These are phyloP conservation scores for Artemisiospiza belli DNA, from an alignment of 2,113 vertebrate species.

Conservation along the genomic window DNA sequence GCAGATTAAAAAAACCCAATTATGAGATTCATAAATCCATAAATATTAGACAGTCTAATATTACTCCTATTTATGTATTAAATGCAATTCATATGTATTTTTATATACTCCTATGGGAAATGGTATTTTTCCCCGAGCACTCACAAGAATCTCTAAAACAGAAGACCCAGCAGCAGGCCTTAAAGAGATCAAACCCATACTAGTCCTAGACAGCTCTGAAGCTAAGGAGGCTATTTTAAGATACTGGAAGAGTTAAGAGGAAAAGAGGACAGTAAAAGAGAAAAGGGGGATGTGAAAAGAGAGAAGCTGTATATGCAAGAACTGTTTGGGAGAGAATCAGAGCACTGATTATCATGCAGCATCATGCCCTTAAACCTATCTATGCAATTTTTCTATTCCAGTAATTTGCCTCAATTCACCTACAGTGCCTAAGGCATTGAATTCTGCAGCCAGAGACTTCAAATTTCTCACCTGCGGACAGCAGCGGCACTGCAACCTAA, in stretches of 20 bases:
- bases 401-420: conserved; percentile 11
- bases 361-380: not conserved
- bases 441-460: not conserved
- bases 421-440: not conserved
- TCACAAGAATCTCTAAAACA: not conserved
- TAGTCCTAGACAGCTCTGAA: not conserved
- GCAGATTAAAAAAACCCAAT: not conserved
- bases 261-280: not conserved
- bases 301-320: not conserved
- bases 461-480: not conserved
- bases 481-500: not conserved
- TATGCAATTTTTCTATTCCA: not conserved
- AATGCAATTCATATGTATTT: not conserved
- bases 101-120: not conserved
- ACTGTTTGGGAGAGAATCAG: not conserved
- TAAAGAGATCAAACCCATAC: not conserved
- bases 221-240: not conserved
- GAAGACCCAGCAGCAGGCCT: not conserved
- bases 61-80: not conserved
- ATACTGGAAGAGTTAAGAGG: not conserved
- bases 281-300: not conserved
- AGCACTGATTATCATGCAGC: not conserved
- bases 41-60: not conserved
- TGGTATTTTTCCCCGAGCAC: not conserved
- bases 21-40: not conserved